Percentiles rank a stretch among this genome's conserved stretches.
These are phyloP conservation scores for Xiphophorus couchianus DNA, from an alignment of 2,113 vertebrate genomes.

Conservation along the genomic window DNA sequence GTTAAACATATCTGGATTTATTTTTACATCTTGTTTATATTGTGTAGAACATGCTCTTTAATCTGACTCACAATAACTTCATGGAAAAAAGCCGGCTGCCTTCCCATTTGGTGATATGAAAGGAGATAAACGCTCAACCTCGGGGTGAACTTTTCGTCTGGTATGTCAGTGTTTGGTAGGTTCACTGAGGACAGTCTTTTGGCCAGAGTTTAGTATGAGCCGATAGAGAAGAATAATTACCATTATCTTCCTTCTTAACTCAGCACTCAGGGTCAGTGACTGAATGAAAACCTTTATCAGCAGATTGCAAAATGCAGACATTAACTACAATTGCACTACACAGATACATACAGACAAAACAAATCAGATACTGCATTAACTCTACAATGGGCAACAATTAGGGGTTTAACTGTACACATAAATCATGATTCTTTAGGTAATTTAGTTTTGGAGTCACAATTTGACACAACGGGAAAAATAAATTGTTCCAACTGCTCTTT, in stretches of 20 bases:
- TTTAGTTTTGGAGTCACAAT: background rate
- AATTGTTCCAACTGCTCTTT: too few species aligned
- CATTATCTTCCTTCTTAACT: slow-evolving; percentile 17
- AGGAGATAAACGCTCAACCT: slow-evolving; percentile 26
- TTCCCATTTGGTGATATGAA: slow-evolving; percentile 9
- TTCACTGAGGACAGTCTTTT: slow-evolving; percentile 51
- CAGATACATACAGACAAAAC: slow-evolving; percentile 7
- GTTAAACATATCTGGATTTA: background rate
- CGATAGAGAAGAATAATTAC: slow-evolving; percentile 34
- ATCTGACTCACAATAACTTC: slow-evolving; percentile 20
- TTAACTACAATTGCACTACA: slow-evolving; percentile 7
- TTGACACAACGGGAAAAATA: too few species aligned
- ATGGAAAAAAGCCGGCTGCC: background rate
- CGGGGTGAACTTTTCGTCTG: slow-evolving; percentile 17
- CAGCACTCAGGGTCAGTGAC: slow-evolving; percentile 13
- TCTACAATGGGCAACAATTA: background rate
- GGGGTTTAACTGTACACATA: background rate
- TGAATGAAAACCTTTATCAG: slow-evolving; percentile 31
- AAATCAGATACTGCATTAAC: background rate
- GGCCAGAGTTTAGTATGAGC: slow-evolving; percentile 31
- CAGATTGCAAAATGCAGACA: slow-evolving; percentile 26
- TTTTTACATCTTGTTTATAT: background rate
- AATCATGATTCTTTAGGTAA: background rate
- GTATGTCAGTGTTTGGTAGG: slow-evolving; percentile 18
- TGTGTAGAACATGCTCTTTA: background rate